Percentiles rank a stretch among this genome's conserved stretches.
These are phyloP conservation scores for Orthonyx spaldingii DNA, from an alignment of 2,113 vertebrate species.

Conservation along the genomic window DNA sequence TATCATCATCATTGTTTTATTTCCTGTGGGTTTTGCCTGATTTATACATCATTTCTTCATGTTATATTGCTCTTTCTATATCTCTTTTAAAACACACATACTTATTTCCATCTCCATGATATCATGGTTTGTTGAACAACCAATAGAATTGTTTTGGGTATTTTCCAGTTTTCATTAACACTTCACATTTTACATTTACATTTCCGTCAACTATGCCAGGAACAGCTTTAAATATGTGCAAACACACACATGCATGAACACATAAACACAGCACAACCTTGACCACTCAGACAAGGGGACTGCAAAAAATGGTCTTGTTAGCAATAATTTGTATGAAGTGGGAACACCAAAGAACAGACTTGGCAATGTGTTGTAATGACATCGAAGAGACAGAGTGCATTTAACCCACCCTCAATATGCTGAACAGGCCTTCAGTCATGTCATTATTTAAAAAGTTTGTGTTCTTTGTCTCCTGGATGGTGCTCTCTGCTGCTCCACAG, in stretches of 20 bases:
- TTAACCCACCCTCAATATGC: background rate
- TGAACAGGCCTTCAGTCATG: background rate
- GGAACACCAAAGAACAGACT: background rate
- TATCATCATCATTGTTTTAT: background rate
- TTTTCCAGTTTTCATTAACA: constrained; percentile 8
- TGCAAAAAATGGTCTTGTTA: accelerated
- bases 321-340: background rate
- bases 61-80: background rate
- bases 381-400: background rate
- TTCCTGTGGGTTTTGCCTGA: background rate
- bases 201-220: background rate
- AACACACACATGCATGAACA: background rate
- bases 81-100: background rate
- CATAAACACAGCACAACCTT: background rate
- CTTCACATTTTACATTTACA: background rate
- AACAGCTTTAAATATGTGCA: background rate
- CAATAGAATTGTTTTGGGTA: background rate
- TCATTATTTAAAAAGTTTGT: background rate
- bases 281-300: background rate
- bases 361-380: background rate
- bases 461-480: background rate
- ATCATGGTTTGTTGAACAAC: background rate
- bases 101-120: background rate
- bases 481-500: background rate
- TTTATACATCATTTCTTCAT: background rate